Evolutionary conservation across 2,888 invertebrate species (phyloP).

Genomic region (Sipha maydis): DNA sequence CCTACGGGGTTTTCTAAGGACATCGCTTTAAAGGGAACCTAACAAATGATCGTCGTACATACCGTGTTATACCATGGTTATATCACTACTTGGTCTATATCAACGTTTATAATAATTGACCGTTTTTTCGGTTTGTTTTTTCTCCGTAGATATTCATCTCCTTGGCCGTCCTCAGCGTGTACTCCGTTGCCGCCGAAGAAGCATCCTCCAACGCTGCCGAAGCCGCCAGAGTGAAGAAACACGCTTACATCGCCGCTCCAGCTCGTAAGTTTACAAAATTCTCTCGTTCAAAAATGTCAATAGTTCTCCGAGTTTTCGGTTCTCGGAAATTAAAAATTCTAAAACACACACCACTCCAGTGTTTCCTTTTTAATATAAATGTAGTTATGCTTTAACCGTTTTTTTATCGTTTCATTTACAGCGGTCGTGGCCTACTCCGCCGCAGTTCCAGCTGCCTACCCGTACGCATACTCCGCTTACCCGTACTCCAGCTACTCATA

Average conservation of each 20-base stretch:
- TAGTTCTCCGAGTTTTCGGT: no score
- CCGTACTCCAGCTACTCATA: slow-evolving; percentile 54
- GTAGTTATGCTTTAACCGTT: background rate
- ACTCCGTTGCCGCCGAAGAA: slow-evolving; percentile 63
- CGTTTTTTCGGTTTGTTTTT: background rate
- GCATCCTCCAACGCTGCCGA: slow-evolving; percentile 2
- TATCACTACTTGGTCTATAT: background rate
- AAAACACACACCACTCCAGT: no score
- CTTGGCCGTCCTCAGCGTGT: slow-evolving; percentile 64
- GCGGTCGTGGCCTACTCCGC: slow-evolving; percentile 39
- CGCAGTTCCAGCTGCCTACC: background rate
- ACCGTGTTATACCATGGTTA: no score
- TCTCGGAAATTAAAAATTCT: background rate
- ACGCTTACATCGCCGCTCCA: slow-evolving; percentile 56
- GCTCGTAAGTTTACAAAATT: slow-evolving; percentile 13
- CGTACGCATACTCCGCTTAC: slow-evolving; percentile 47
- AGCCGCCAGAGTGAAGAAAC: slow-evolving; percentile 60
- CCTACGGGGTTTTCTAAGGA: no score
- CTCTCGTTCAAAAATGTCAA: no score
- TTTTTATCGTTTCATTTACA: slow-evolving; percentile 3
- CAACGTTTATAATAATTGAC: background rate
- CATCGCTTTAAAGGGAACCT: no score
- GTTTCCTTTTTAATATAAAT: no score
- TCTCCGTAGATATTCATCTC: slow-evolving; percentile 64
- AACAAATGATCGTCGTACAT: no score